Percentiles rank a stretch among this genome's conserved stretches.
These are phyloP conservation scores for Argyrosomus regius DNA, from an alignment of 2,797 vertebrate species.

Conservation along the genomic window DNA sequence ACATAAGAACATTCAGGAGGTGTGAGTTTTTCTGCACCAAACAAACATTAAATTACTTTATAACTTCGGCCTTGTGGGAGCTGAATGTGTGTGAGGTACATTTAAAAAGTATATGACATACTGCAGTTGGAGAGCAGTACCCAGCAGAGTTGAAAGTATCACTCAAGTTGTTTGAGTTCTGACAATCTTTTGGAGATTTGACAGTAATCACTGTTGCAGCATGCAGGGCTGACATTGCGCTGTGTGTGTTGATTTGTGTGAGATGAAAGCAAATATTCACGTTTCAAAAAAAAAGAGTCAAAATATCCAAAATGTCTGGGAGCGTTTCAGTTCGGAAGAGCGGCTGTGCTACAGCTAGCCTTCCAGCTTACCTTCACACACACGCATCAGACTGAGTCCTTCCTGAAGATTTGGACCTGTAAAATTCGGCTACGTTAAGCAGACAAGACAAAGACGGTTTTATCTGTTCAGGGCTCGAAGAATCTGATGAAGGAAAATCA, in stretches of 20 bases:
- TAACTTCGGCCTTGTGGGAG: constrained; percentile 17
- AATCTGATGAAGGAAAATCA: not conserved
- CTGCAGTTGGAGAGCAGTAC: not conserved
- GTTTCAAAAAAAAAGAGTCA: not conserved
- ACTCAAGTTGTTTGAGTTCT: not conserved
- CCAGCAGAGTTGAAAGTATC: not conserved
- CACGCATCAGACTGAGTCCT: not conserved
- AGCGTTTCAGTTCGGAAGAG: constrained; percentile 17
- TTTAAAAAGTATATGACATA: not conserved
- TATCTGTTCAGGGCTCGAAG: not conserved
- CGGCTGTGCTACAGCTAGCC: not conserved
- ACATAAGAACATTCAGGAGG: constrained; percentile 25
- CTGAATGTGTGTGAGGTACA: not conserved
- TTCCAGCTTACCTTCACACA: not conserved
- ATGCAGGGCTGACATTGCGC: not conserved
- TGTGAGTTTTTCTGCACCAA: constrained; percentile 39
- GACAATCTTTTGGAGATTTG: not conserved
- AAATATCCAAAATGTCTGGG: not conserved
- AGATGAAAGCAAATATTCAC: not conserved
- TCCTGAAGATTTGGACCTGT: not conserved
- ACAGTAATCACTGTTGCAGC: not conserved
- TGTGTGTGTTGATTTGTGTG: not conserved
- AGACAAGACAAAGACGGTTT: not conserved
- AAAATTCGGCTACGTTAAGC: not conserved
- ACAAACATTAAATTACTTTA: constrained; percentile 51